phyloP scores from a whole-genome alignment of 2,888 invertebrate genomes.

The Agonopterix heracliana region DNA sequence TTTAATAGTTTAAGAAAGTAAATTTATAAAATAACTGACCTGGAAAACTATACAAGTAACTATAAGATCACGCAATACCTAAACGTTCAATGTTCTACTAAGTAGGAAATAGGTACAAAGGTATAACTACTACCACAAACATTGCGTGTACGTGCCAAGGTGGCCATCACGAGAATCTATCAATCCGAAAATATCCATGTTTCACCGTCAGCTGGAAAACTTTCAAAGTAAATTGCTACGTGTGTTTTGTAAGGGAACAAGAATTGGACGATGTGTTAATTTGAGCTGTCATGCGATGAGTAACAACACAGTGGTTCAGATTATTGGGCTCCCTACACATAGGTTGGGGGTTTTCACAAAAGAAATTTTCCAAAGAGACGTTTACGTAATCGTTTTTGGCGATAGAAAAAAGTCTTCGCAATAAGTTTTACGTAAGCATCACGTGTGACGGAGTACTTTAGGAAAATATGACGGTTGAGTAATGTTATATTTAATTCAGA shows the following conservation, averaged over 20 bases:
- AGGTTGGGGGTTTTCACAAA: background rate
- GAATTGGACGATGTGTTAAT: slow-evolving; percentile 63
- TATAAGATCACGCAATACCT: no score
- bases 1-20: no score
- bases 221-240: slow-evolving; percentile 5
- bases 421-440: background rate
- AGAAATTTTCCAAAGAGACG: background rate
- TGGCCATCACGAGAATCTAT: background rate
- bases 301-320: slow-evolving; percentile 39
- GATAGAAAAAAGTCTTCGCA: background rate
- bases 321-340: slow-evolving; percentile 28
- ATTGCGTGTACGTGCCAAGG: background rate
- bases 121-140: background rate
- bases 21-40: no score
- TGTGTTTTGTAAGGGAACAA: slow-evolving; percentile 16
- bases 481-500: no score
- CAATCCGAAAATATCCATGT: background rate
- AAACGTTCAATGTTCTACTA: no score
- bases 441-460: no score
- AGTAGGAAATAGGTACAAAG: no score
- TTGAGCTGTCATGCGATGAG: slow-evolving; percentile 69
- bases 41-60: no score
- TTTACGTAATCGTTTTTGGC: slow-evolving; percentile 14
- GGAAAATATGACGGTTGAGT: no score
- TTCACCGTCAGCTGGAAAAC: slow-evolving; percentile 5